Conservation (phyloP, 2,888 invertebrate genomes). For the Alsophila aescularia region DNA sequence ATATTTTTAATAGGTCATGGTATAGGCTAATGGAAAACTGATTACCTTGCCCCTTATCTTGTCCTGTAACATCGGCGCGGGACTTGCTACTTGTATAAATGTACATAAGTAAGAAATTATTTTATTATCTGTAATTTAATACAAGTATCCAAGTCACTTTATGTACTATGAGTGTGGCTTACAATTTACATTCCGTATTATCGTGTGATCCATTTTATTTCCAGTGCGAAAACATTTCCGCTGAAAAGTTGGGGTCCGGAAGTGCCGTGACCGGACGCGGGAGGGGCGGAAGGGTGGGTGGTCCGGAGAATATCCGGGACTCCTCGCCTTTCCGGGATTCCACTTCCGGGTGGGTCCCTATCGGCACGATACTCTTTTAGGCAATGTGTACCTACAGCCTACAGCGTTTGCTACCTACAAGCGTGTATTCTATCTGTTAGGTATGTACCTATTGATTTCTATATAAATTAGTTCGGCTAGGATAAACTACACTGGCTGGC, state of each 20-base stretch:
- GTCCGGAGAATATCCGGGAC: conserved; percentile 53
- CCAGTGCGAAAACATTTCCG: conserved; percentile 40
- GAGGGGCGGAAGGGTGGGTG: conserved; percentile 38
- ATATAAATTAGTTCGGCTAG: no score
- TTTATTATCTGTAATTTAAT: no score
- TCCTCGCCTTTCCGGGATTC: conserved; percentile 63
- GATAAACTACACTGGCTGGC: no score
- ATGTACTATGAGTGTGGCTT: no score
- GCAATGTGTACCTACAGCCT: conserved; percentile 5
- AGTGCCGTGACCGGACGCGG: conserved; percentile 59
- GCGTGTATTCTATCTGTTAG: neutral
- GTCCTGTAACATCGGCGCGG: no score
- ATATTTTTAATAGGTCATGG: no score
- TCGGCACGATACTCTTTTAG: conserved; percentile 47
- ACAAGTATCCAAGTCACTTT: no score
- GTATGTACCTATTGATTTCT: no score
- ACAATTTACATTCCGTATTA: conserved; percentile 7
- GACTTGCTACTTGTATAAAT: no score
- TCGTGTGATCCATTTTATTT: conserved; percentile 36
- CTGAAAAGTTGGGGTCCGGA: conserved; percentile 59
- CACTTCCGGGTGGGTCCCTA: conserved; percentile 58
- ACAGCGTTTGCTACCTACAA: neutral
- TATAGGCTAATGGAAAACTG: no score
- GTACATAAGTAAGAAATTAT: no score
- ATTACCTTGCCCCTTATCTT: no score